A percentile compares a stretch with the other conserved stretches of the same genome.
Evolutionary conservation across 2,888 invertebrate genomes (phyloP).

Genomic region (Rhamnusium bicolor): DNA sequence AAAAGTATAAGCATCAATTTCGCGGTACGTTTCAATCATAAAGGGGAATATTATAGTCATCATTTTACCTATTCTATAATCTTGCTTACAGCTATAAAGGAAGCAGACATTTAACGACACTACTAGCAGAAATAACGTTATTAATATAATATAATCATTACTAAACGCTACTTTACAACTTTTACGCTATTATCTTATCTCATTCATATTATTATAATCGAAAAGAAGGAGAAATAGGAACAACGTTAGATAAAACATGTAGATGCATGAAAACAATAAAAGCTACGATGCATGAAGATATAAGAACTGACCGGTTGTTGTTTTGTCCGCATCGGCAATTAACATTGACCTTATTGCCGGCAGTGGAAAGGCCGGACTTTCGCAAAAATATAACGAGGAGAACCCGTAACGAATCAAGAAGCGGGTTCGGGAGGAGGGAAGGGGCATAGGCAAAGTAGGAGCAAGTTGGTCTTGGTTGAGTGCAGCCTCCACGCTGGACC

Average conservation of each 20-base stretch:
- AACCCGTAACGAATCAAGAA: conserved; percentile 50
- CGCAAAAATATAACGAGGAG: conserved; percentile 69
- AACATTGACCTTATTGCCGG: conserved; percentile 64
- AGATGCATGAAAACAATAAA: conserved; percentile 48
- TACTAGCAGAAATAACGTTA: conserved; percentile 39
- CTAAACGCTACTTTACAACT: conserved; percentile 32
- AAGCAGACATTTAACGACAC: conserved; percentile 39
- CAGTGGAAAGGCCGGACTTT: conserved; percentile 59
- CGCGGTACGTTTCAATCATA: conserved; percentile 28
- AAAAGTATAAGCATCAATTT: conserved; percentile 18
- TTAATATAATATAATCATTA: conserved; percentile 35
- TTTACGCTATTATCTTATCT: conserved; percentile 34
- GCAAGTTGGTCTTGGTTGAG: conserved; percentile 27
- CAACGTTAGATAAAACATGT: conserved; percentile 28
- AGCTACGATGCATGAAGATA: conserved; percentile 55
- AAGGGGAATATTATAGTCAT: conserved; percentile 32
- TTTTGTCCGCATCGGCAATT: conserved; percentile 58
- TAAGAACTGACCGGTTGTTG: conserved; percentile 54
- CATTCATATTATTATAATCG: conserved; percentile 30
- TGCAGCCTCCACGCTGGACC: conserved; percentile 31
- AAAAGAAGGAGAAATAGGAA: conserved; percentile 25
- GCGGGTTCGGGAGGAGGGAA: conserved; percentile 73
- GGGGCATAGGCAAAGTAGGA: conserved; percentile 73
- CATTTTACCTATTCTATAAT: conserved; percentile 21
- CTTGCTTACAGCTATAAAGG: conserved; percentile 26